phyloP scores from a whole-genome alignment of 1,140 invertebrate genomes.

The Drosophila mayri region DNA sequence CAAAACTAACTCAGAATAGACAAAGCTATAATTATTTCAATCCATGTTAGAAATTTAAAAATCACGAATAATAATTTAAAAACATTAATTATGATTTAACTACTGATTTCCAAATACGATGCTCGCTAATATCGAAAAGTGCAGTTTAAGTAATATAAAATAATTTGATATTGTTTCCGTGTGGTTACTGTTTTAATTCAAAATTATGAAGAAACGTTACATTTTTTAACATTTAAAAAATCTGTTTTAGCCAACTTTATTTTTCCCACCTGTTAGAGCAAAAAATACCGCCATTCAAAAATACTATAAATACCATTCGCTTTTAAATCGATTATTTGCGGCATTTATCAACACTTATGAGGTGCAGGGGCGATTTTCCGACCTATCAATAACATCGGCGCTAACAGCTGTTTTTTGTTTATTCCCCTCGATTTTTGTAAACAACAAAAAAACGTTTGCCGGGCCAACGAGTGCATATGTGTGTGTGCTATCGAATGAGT shows the following conservation, averaged over 20 bases:
- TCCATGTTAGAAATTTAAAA: no score
- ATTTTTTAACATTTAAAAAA: not conserved
- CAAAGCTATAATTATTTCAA: no score
- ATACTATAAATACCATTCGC: not conserved
- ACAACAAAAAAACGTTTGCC: constrained; percentile 56
- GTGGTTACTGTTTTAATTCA: not conserved
- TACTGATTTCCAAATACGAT: no score
- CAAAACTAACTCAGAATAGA: no score
- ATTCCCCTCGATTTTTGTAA: constrained; percentile 26
- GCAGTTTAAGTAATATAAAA: no score
- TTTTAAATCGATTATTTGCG: not conserved
- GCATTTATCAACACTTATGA: not conserved
- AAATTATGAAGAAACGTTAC: no score
- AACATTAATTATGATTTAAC: no score
- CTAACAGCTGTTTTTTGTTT: constrained; percentile 23
- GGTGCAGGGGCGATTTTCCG: constrained; percentile 1
- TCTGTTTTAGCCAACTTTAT: not conserved
- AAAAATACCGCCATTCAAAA: constrained; percentile 6
- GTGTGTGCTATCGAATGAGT: constrained; percentile 12
- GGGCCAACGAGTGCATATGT: constrained; percentile 20
- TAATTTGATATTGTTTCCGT: not conserved
- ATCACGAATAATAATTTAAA: no score
- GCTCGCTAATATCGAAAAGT: no score
- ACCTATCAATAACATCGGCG: constrained; percentile 2
- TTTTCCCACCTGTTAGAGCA: not conserved